Percentiles rank a stretch among this genome's conserved stretches.
Conservation (phyloP, 1,140 invertebrate genomes). For the Harpegnathos saltator region DNA sequence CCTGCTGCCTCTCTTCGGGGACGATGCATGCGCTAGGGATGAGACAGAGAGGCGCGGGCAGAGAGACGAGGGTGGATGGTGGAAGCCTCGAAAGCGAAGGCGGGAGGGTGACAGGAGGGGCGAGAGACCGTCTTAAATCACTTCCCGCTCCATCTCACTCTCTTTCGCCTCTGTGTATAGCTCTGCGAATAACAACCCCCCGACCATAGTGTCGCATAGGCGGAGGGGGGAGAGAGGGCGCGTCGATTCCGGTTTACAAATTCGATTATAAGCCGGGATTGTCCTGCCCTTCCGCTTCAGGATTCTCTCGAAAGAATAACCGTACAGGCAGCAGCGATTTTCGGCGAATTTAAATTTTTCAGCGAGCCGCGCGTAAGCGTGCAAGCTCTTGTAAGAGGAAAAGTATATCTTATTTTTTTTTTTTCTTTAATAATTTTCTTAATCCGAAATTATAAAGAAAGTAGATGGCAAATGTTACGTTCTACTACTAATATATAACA, state of each 20-base stretch:
- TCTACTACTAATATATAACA: too few relatives aligned
- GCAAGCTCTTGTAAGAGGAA: background rate
- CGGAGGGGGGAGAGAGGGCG: too few relatives aligned
- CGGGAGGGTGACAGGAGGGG: constrained; percentile 24
- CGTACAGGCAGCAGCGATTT: background rate
- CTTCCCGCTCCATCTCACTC: constrained; percentile 54
- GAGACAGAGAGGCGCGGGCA: constrained; percentile 39
- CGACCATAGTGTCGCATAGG: constrained; percentile 1
- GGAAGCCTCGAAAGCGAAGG: constrained; percentile 5
- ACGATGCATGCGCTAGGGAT: constrained; percentile 65
- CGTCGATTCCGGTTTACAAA: constrained; percentile 61
- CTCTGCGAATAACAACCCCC: constrained; percentile 52
- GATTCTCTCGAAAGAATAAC: constrained; percentile 31
- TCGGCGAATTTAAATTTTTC: background rate
- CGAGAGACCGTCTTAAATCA: constrained; percentile 76
- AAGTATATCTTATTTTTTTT: background rate
- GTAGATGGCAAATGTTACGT: too few relatives aligned
- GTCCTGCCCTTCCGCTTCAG: constrained; percentile 21
- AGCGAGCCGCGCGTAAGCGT: background rate
- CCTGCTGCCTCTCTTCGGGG: constrained; percentile 65
- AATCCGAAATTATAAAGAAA: too few relatives aligned
- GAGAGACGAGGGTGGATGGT: background rate
- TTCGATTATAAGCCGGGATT: constrained; percentile 62
- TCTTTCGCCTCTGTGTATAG: constrained; percentile 21
- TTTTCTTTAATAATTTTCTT: background rate